These are phyloP conservation scores for Pherbina coryleti DNA, from an alignment of 2,888 invertebrate genomes.

Conservation along the genomic window DNA sequence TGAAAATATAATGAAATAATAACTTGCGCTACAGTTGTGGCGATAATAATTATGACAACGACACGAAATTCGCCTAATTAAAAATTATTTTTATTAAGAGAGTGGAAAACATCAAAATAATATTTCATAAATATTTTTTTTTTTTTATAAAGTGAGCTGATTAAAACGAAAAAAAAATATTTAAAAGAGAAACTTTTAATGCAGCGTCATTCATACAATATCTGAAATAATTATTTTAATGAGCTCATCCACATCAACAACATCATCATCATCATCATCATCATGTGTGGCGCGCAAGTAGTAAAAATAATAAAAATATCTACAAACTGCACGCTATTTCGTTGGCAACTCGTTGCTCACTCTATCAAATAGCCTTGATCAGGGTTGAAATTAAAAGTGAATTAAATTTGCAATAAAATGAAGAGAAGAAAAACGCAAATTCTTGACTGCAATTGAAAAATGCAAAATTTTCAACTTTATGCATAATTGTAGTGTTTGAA, in stretches of 20 bases:
- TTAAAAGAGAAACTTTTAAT: neutral
- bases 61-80: neutral
- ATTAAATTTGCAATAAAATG: neutral
- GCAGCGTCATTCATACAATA: neutral
- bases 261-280: neutral
- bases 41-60: neutral
- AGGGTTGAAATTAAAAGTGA: slow-evolving; percentile 16
- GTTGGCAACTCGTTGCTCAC: neutral
- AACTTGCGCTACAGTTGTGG: neutral
- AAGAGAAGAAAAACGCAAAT: neutral
- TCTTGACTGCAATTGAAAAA: neutral
- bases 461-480: neutral
- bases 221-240: neutral
- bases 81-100: neutral
- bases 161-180: neutral
- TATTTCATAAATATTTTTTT: too few species aligned
- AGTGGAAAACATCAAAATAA: neutral
- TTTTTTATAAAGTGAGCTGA: too few species aligned
- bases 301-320: neutral
- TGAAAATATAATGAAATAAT: neutral
- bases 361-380: neutral
- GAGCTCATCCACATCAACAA: slow-evolving; percentile 3
- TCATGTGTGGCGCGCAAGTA: neutral
- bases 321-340: neutral
- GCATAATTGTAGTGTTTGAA: too few species aligned